Conservation (phyloP, 2,888 invertebrate species). For the Brenthis daphne region DNA sequence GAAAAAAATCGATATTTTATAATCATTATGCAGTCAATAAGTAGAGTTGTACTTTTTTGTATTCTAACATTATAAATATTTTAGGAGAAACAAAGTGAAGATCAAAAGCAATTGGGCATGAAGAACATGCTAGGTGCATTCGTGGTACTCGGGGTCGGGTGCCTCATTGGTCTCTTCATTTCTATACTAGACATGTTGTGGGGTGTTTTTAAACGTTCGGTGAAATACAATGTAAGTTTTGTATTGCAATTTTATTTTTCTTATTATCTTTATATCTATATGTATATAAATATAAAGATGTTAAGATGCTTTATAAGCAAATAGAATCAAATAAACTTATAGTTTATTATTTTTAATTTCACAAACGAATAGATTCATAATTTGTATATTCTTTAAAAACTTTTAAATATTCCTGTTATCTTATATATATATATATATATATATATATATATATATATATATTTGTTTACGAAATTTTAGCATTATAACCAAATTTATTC, state of each 20-base stretch:
- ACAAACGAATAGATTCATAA: too few relatives aligned
- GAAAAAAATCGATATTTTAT: too few relatives aligned
- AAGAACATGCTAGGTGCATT: slow-evolving; percentile 75
- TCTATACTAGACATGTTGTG: slow-evolving; percentile 73
- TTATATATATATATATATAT: too few relatives aligned
- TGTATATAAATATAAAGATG: neutral
- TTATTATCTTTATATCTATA: neutral
- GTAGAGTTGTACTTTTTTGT: neutral
- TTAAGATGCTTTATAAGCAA: neutral
- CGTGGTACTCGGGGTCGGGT: slow-evolving; percentile 70
- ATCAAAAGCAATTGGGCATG: slow-evolving; percentile 66
- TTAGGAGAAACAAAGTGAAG: slow-evolving; percentile 54
- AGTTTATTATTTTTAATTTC: too few relatives aligned
- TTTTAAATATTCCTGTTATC: too few relatives aligned
- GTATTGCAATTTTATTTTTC: neutral
- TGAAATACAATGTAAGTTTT: slow-evolving; percentile 70
- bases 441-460: too few relatives aligned
- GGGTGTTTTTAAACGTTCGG: slow-evolving; percentile 74
- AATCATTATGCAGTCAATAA: too few relatives aligned
- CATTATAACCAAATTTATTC: too few relatives aligned
- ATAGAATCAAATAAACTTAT: neutral
- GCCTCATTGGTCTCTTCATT: slow-evolving; percentile 62
- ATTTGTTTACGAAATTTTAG: too few relatives aligned
- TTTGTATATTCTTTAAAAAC: too few relatives aligned
- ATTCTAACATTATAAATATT: neutral